phyloP scores from a whole-genome alignment of 1,140 invertebrate species.

The honey bee (Apis mellifera) region DNA sequence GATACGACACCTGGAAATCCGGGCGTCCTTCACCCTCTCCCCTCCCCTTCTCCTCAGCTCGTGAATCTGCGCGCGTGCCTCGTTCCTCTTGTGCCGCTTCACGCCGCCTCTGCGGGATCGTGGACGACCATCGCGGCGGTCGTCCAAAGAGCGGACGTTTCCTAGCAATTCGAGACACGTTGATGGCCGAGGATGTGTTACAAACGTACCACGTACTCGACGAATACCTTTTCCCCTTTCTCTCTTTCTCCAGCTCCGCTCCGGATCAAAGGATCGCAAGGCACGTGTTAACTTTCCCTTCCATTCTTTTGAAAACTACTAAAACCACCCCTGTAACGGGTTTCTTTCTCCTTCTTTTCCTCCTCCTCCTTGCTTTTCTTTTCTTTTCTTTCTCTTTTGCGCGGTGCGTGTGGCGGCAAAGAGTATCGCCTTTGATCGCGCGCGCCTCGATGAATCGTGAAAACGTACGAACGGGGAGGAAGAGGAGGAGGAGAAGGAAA shows the following conservation, averaged over 20 bases:
- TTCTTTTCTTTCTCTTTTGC: too few species aligned
- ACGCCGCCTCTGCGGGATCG: neutral
- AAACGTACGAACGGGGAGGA: too few species aligned
- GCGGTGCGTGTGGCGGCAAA: too few species aligned
- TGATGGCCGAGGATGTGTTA: neutral
- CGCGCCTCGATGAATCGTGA: neutral
- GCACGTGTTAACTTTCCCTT: constrained; percentile 14
- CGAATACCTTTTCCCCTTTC: neutral
- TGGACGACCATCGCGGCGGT: neutral
- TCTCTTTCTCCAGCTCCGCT: neutral
- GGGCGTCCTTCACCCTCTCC: constrained; percentile 29
- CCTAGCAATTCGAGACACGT: constrained; percentile 4
- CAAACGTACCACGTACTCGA: neutral
- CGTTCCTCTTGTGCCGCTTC: neutral
- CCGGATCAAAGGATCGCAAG: constrained; percentile 27
- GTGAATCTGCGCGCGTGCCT: constrained; percentile 22
- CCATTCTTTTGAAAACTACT: constrained; percentile 17
- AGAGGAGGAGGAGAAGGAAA: too few species aligned
- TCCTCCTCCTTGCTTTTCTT: too few species aligned
- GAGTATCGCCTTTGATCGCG: neutral
- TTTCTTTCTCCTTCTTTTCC: neutral
- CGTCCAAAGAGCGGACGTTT: neutral
- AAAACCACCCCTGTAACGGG: neutral
- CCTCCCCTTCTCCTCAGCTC: constrained; percentile 35
- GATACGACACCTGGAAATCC: constrained; percentile 58